Evolutionary conservation across 2,888 invertebrate genomes (phyloP), one percentile per base, ranked within the genome.

Genomic region (Autographa pulchrina): DNA sequence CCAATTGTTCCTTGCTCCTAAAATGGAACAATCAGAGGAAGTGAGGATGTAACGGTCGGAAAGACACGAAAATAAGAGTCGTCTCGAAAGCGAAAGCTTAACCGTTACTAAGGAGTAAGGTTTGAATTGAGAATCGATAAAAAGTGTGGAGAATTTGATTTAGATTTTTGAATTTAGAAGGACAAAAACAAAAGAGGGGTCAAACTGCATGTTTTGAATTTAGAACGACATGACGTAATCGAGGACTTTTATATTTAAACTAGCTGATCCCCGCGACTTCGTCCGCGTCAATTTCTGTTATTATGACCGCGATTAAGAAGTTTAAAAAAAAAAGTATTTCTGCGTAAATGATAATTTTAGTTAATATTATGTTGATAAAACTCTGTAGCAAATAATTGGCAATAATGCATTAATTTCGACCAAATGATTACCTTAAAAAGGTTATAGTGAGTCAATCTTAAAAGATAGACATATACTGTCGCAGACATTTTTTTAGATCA

Each of bases 41-140:
- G 56, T 20, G 13, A 65, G 73, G 70, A 72, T 69, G 67, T 73
- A 52, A 68, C 69, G 69, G 70, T 59, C 43, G 62, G 68, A 43
- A 59, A 54, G 61, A 8, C 63, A 56, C 25, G 77, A 77, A 75
- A 77, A 68, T 68, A 75, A 75, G 72, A 75, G 77, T 75, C 60
- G 31, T 65, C 16, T 35, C 16, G 66, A 66, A 66, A 66, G 59
- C 38, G 60, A 66, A 20, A 66, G 65, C 18, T 18, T 20, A 48
- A 16, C 38, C 11, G 38, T 38, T 38, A 38, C 35, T 9, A 9
- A 25, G 11, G 11, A 54, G 1, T 8, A 18, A 54, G 25, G 13
- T 56, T 56, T 56, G 54, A 20, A 56, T 25, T 20, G 2, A 11
- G 9, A 25, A 56, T 56, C 6, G 20, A 18, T 56, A 20, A 56